A percentile compares a stretch with the other conserved stretches of the same genome.
Conservation (phyloP, 2,888 invertebrate species). For the Prosopocoilus inquinatus region DNA sequence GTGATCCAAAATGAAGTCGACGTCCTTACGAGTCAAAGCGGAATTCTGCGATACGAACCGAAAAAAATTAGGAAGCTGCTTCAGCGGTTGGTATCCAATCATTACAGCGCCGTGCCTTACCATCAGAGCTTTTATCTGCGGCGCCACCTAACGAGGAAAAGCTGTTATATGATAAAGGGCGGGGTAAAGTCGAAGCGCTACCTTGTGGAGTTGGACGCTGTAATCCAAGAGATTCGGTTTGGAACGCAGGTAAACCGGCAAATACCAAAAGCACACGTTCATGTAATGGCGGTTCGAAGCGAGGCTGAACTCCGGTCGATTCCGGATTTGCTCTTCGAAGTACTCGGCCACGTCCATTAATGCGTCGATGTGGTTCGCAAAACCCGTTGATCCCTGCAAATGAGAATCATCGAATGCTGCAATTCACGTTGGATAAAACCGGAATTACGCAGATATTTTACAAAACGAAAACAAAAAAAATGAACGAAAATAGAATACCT, state of each 20-base stretch:
- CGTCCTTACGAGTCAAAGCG: conserved; percentile 55
- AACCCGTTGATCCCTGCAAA: conserved; percentile 51
- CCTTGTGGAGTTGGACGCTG: conserved; percentile 47
- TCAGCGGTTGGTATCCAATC: conserved; percentile 66
- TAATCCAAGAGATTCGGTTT: conserved; percentile 43
- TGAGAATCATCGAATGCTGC: not conserved
- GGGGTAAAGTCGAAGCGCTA: conserved; percentile 32
- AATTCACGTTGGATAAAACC: too few relatives aligned
- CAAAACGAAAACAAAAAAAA: too few relatives aligned
- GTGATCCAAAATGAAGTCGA: conserved; percentile 62
- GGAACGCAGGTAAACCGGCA: conserved; percentile 55
- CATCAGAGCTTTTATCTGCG: conserved; percentile 64
- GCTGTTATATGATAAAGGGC: not conserved
- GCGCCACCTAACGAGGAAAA: conserved; percentile 56
- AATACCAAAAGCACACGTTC: conserved; percentile 72
- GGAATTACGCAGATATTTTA: too few relatives aligned
- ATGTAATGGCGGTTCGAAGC: conserved; percentile 59
- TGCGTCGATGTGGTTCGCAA: conserved; percentile 55
- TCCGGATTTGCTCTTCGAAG: conserved; percentile 48
- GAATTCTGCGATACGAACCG: conserved; percentile 64
- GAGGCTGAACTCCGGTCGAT: conserved; percentile 48
- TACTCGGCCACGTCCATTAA: conserved; percentile 53
- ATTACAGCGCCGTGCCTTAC: conserved; percentile 63
- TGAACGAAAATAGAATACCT: too few relatives aligned
- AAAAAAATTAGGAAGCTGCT: conserved; percentile 64